Base-by-base conservation (phyloP, 2,888 invertebrate genomes). In the Ischnura elegans region DNA sequence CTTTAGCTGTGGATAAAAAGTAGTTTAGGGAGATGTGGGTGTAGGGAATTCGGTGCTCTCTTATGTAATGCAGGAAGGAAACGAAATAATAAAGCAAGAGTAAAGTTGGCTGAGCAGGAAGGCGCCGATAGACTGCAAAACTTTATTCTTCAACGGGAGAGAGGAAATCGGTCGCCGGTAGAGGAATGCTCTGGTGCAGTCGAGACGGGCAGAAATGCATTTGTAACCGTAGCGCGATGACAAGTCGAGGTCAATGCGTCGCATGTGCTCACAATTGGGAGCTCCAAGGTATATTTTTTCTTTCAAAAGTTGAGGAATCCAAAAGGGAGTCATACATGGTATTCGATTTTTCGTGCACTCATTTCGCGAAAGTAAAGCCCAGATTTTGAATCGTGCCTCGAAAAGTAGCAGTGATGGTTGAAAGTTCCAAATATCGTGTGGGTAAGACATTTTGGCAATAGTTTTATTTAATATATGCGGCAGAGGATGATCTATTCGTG, bases 41-140 rank as follows among this genome's bases (percentile, higher is more conserved):
- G 61, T 21, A 61, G 61, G 25, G n/a, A 13, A 51, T 51, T 47
- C 47, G 47, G 13, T 3, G 55, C 55, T 19, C 61, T 21, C 61
- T 21, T 25, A 61, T 61, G 25, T 25, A 21, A 61, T 61, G 21
- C 61, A 61, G 51, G 51, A 51, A 51, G 51, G 51, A 51, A 61
- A 25, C 61, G 55, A 51, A 87, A 87, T 87, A 36, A 87, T 42
- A 47, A n/a, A 55, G 87, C 87, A 19, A 5, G 55, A 76, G 76
- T 5, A 43, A n/a, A 87, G 61, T 61, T 61, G 90, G 87, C 87
- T 51, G 55, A 42, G 42, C 87, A 87, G 87, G 87, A 87, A 87
- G 55, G 61, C 90, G 90, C 90, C 90, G n/a, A 43, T 43, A n/a
- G 61, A 61, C 61, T 61, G 90, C 43, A 66, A 90, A 90, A 90